Conservation (phyloP, 2,113 vertebrate genomes). For the Neogobius melanostomus region DNA sequence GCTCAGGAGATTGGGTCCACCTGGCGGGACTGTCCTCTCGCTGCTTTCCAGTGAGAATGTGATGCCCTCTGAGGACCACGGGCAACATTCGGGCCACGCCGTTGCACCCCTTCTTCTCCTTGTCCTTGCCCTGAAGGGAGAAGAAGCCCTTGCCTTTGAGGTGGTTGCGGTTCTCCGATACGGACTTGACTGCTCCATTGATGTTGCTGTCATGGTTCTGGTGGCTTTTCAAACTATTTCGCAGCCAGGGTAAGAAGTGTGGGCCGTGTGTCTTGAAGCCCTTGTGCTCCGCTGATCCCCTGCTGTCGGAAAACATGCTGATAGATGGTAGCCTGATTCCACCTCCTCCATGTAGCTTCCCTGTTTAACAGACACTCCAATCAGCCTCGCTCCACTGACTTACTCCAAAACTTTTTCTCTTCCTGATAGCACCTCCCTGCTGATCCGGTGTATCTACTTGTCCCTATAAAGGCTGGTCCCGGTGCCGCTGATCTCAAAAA, state of each 20-base stretch:
- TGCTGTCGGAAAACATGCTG: constrained; percentile 76
- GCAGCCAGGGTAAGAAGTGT: constrained; percentile 73
- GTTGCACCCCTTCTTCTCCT: constrained; percentile 54
- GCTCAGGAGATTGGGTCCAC: constrained; percentile 58
- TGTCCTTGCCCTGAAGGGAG: constrained; percentile 60
- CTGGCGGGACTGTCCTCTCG: constrained; percentile 50
- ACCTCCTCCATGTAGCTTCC: constrained; percentile 65
- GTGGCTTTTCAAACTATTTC: constrained; percentile 66
- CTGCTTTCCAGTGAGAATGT: constrained; percentile 56
- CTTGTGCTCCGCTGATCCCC: constrained; percentile 56
- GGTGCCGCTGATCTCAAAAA: constrained; percentile 52
- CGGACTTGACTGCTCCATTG: constrained; percentile 51
- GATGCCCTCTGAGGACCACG: constrained; percentile 60
- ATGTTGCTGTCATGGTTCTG: constrained; percentile 59
- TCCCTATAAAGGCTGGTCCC: constrained; percentile 41
- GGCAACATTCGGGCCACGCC: constrained; percentile 64
- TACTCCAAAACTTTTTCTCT: constrained; percentile 65
- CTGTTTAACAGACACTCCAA: constrained; percentile 49
- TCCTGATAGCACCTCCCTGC: constrained; percentile 37
- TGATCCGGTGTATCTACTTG: constrained; percentile 47
- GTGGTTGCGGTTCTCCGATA: constrained; percentile 36
- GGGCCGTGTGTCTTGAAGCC: constrained; percentile 64
- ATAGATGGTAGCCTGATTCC: constrained; percentile 58
- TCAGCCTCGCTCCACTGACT: constrained; percentile 23
- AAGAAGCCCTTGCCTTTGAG: constrained; percentile 65